phyloP scores from a whole-genome alignment of 2,797 vertebrate genomes.

The Carapus acus region DNA sequence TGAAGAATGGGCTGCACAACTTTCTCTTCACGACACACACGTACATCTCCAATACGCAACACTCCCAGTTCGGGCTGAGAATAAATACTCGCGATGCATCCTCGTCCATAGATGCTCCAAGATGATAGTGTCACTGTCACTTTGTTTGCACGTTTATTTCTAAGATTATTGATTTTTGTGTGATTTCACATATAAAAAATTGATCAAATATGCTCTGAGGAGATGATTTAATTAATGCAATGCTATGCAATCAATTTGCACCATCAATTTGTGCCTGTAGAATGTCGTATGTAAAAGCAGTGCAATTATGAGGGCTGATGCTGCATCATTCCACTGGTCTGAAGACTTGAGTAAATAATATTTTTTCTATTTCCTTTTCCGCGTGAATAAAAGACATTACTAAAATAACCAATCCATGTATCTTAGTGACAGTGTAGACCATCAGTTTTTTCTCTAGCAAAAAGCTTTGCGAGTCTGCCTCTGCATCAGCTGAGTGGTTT shows the following conservation, averaged over 20 bases:
- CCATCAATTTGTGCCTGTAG: background rate
- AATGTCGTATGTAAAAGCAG: background rate
- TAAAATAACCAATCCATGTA: too few relatives aligned
- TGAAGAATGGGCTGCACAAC: conserved; percentile 48
- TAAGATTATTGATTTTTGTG: too few relatives aligned
- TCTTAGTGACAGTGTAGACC: too few relatives aligned
- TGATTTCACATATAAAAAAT: background rate
- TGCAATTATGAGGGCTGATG: conserved; percentile 1
- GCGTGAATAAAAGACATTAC: too few relatives aligned
- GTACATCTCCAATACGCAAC: conserved; percentile 7
- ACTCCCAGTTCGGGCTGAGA: too few relatives aligned
- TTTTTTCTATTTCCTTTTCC: too few relatives aligned
- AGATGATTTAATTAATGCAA: background rate
- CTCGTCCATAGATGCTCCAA: background rate
- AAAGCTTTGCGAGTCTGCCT: too few relatives aligned
- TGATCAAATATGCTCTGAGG: background rate
- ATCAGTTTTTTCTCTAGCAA: too few relatives aligned
- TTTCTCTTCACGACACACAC: conserved; percentile 30
- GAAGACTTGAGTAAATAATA: background rate
- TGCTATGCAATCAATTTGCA: background rate
- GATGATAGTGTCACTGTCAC: background rate
- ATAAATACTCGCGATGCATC: background rate
- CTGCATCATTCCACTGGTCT: too few relatives aligned
- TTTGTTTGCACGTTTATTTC: too few relatives aligned
- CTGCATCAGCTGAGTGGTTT: background rate